These are phyloP conservation scores for Hirtodrosophila confusa DNA, from an alignment of 2,888 invertebrate genomes.

Conservation along the genomic window DNA sequence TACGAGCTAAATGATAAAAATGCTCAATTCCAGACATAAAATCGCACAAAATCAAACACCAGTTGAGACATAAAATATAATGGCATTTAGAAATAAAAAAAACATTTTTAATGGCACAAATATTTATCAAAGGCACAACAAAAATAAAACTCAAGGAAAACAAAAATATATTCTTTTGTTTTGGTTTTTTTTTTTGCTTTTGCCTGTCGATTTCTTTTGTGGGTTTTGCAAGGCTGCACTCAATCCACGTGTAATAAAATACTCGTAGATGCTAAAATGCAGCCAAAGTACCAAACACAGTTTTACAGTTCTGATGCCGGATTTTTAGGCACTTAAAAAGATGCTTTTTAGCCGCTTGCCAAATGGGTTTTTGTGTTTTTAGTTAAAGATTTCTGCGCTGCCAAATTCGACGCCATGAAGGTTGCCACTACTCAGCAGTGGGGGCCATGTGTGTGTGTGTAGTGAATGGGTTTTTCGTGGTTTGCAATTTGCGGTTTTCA, in stretches of 20 bases:
- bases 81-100: slow-evolving; percentile 34
- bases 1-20: slow-evolving; percentile 4
- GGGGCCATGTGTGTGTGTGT: slow-evolving; percentile 16
- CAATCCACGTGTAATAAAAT: slow-evolving; percentile 36
- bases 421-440: neutral
- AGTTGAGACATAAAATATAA: slow-evolving; percentile 20
- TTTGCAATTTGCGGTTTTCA: slow-evolving; percentile 55
- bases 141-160: slow-evolving; percentile 35
- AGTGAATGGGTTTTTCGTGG: slow-evolving; percentile 51
- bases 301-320: slow-evolving; percentile 12
- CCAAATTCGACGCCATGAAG: slow-evolving; percentile 23
- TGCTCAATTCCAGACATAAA: slow-evolving; percentile 23
- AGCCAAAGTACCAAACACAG: slow-evolving; percentile 31
- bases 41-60: slow-evolving; percentile 3
- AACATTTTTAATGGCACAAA: slow-evolving; percentile 42
- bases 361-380: slow-evolving; percentile 53
- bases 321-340: slow-evolving; percentile 16
- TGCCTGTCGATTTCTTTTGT: slow-evolving; percentile 39
- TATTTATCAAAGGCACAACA: slow-evolving; percentile 32
- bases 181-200: slow-evolving; percentile 10
- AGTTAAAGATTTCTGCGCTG: slow-evolving; percentile 31
- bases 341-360: slow-evolving; percentile 41
- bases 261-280: slow-evolving; percentile 31
- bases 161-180: slow-evolving; percentile 12
- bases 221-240: slow-evolving; percentile 41